Base-by-base conservation (phyloP, 2,888 invertebrate genomes). In the Prosapia bicincta region DNA sequence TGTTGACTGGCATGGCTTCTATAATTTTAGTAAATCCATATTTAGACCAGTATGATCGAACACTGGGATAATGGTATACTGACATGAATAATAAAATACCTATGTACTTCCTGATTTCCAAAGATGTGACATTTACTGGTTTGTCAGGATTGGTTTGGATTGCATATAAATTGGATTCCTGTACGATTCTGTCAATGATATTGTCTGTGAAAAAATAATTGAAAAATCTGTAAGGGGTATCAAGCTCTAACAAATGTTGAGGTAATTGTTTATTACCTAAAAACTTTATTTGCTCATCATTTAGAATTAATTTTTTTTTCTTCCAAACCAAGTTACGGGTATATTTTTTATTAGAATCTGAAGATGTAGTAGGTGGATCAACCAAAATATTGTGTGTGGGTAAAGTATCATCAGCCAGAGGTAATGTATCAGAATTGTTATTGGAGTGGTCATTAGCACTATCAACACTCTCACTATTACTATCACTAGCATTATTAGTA, bases 1-100 rank as follows among this genome's bases (percentile, higher is more conserved):
- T 25, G 15, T 74, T 75, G 3, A 75, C 23, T 13, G 20, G 23
- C 70, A 75, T 71, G 5, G 70, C 66, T 71, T 75, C 66, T 7
- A 13, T 38, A 13, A 38, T 38, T 13, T 13, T 9, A 1, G 38
- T 15, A 10, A 15, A 13, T 9, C 38, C 38, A 10, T 38, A 38
- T 38, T 38, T 15, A 9, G 15, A 38, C 13, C 38, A 38, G 38
- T 38, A 38, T 13, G 15, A 15, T 9, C 38, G 10, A 13, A 38
- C 38, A 38, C 15, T 38, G 9, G 9, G 9, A 9, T 13, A 13
- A 6, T 13, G 13, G 13, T 13, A 2, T 13, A 38, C 13, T 38
- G 38, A 38, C 15, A 15, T 13, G 9, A 38, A 38, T 13, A 38
- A 13, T 13, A 9, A 38, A 15, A 38, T 38, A 13, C 38, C 38